Evolutionary conservation across 1,140 invertebrate species (phyloP).

Genomic region (Lucilia sericata): DNA sequence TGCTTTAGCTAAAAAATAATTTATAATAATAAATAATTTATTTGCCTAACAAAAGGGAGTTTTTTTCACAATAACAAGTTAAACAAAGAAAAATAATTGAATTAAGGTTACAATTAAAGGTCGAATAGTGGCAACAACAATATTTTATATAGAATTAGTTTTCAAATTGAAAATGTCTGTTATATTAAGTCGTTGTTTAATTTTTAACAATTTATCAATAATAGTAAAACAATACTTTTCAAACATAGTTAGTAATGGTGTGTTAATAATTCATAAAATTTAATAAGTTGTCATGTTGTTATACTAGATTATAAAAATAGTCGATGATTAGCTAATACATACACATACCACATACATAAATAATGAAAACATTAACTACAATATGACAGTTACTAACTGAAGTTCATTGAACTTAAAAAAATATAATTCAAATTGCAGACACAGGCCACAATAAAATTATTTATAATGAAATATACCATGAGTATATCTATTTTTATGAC

Average conservation of each 20-base stretch:
- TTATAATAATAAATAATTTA: too few relatives aligned
- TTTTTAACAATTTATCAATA: conserved; percentile 16
- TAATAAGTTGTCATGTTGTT: conserved; percentile 8
- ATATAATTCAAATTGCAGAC: background rate
- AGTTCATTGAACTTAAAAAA: background rate
- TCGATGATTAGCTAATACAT: too few relatives aligned
- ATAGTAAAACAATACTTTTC: background rate
- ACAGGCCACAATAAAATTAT: background rate
- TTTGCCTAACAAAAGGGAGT: background rate
- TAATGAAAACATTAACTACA: background rate
- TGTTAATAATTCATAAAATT: conserved; percentile 7
- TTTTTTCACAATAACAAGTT: background rate
- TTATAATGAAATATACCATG: background rate
- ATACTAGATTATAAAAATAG: background rate
- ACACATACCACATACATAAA: background rate
- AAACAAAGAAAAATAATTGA: background rate
- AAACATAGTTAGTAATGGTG: background rate
- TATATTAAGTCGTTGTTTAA: background rate
- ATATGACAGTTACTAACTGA: background rate
- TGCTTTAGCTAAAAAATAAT: background rate
- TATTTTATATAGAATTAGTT: too few relatives aligned
- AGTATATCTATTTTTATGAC: conserved; percentile 2
- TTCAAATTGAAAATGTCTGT: background rate
- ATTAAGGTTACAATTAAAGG: background rate
- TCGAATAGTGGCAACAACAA: background rate